Percentiles rank a stretch among this genome's conserved stretches.
These are phyloP conservation scores for Halictus ligatus DNA, from an alignment of 2,888 invertebrate genomes.

Conservation along the genomic window DNA sequence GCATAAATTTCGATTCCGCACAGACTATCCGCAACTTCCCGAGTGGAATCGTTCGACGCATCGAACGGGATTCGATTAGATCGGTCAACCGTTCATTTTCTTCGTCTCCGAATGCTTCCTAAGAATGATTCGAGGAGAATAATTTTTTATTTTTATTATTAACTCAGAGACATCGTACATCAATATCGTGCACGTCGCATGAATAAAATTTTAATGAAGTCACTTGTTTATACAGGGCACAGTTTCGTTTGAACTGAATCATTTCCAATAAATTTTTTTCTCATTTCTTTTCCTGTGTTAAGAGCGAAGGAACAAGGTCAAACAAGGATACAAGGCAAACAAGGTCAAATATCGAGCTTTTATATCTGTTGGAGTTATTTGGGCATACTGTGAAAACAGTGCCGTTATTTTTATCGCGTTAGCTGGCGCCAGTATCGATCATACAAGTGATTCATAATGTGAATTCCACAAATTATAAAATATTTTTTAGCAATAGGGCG, in stretches of 20 bases:
- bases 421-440: background rate
- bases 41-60: background rate
- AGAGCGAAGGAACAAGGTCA: no score
- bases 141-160: background rate
- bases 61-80: background rate
- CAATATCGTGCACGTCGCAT: background rate
- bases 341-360: no score
- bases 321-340: no score
- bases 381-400: background rate
- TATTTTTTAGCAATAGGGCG: background rate
- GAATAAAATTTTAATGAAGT: background rate
- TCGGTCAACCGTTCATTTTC: no score
- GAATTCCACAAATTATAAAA: background rate
- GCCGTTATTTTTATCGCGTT: background rate
- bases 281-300: no score
- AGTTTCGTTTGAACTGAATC: background rate
- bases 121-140: no score
- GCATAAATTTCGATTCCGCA: slow-evolving; percentile 40
- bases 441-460: background rate
- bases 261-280: background rate
- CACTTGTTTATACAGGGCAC: no score
- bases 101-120: background rate
- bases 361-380: background rate
- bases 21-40: background rate
- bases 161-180: background rate